Base-by-base conservation (phyloP, 2,888 invertebrate species). In the Coecobrya sp. region DNA sequence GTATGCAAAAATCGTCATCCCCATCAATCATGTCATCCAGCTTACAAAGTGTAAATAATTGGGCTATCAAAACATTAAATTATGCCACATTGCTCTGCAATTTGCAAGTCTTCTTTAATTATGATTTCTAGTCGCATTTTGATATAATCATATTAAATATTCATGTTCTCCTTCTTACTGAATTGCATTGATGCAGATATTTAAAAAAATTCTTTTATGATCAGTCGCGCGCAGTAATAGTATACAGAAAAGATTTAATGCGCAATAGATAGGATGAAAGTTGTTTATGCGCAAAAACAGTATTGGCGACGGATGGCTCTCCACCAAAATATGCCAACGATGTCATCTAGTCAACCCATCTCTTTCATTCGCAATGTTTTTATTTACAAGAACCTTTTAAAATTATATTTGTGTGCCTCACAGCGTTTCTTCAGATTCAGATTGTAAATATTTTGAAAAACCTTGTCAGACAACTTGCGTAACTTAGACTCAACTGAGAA, bases 1-100 rank as follows among this genome's bases (percentile, higher is more conserved):
- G 59, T 19, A 7, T 65, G 65, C 65, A 65, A 27, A 65, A 65
- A 27, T 65, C 65, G 27, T 65, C 59, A 19, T 62, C 19, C 45
- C 3, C 27, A 27, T 27, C 11, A 0, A 65, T 65, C 65, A 65
- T 27, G 27, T n/a, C 27, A 65, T 8, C 36, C 36, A 36, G 36
- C 36, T 36, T 36, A 27, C 27, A 65, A 27, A 22, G 30, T 82
- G 70, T 10, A 65, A 11, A 65, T 70, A 86, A 86, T 73, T 70
- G 52, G 86, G 70, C 70, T 86, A 73, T 86, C 73, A 86, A 70
- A 86, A 86, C 68, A 86, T 68, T 59, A 42, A 85, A 84, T 5
- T 22, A 30, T 30, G 16, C 52, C n/a, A 16, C 22, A 82, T 27
- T 59, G n/a, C 27, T 11, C 25, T 27, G 13, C 22, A 81, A 52